Percentiles rank a stretch among this genome's conserved stretches.
Evolutionary conservation across 37 sponge, comb jelly and placozoan species (phyloP).

Genomic region (Agelas oroides): DNA sequence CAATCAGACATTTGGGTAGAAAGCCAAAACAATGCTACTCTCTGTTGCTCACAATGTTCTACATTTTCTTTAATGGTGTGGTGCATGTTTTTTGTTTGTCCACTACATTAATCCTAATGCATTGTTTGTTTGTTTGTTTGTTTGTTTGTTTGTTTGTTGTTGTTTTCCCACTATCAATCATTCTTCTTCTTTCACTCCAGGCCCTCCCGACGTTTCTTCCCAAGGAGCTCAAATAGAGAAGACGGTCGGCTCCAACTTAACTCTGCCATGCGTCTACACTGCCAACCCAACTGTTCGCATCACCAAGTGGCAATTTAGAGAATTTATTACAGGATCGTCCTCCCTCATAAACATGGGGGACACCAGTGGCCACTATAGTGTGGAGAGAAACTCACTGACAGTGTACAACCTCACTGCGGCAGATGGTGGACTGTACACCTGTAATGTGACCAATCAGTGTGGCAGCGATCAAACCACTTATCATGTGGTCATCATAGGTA

Average conservation of each 20-base stretch:
- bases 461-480: neutral
- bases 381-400: slow-evolving; percentile 5
- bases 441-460: slow-evolving; percentile 74
- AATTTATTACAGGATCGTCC: neutral
- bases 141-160: too few species aligned
- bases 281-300: slow-evolving; percentile 38
- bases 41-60: too few species aligned
- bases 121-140: too few species aligned
- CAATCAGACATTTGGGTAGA: too few species aligned
- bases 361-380: slow-evolving; percentile 6
- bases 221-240: neutral
- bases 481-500: slow-evolving; percentile 28
- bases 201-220: slow-evolving; percentile 17
- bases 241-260: slow-evolving; percentile 15
- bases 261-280: slow-evolving; percentile 30
- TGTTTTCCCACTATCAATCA: too few species aligned
- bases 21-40: too few species aligned
- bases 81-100: too few species aligned
- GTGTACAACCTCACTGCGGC: neutral
- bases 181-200: slow-evolving; percentile 17
- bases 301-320: slow-evolving; percentile 19
- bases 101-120: too few species aligned
- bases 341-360: neutral
- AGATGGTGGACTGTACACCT: slow-evolving; percentile 53
- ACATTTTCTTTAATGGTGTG: too few species aligned